Conservation (phyloP, 1,140 invertebrate species). For the Trinorchestia longiramus region DNA sequence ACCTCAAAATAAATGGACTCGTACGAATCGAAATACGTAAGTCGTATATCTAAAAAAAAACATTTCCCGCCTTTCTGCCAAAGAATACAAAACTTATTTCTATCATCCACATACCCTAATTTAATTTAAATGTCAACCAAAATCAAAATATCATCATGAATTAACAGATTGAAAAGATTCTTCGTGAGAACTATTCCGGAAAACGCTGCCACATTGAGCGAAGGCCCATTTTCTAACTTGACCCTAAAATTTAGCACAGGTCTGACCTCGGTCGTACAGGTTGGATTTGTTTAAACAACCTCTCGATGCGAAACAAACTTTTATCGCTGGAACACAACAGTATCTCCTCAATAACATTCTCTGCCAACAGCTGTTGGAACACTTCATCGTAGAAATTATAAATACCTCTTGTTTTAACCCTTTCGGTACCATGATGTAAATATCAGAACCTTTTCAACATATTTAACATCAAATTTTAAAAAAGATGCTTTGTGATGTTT, state of each 20-base stretch:
- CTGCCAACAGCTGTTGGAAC: not conserved
- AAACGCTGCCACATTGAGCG: not conserved
- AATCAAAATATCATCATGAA: not conserved
- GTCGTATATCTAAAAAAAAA: not conserved
- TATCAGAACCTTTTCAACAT: too few species aligned
- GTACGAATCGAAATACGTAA: not conserved
- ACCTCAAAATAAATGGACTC: not conserved
- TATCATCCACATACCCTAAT: not conserved
- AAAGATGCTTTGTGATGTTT: too few species aligned
- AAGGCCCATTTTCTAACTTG: not conserved
- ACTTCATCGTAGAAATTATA: not conserved
- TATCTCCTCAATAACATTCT: slow-evolving; percentile 11
- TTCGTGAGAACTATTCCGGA: not conserved
- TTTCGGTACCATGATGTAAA: too few species aligned
- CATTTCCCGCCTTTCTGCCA: not conserved
- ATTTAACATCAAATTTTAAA: too few species aligned
- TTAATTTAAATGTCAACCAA: not conserved
- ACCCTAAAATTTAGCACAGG: not conserved
- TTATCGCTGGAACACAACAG: too few species aligned
- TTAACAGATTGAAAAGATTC: not conserved
- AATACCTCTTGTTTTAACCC: not conserved
- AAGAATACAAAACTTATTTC: not conserved
- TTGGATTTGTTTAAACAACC: not conserved
- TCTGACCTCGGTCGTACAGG: not conserved
- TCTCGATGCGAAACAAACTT: not conserved